These are phyloP conservation scores for Dryobates pubescens DNA, from an alignment of 2,797 vertebrate genomes.

Conservation along the genomic window DNA sequence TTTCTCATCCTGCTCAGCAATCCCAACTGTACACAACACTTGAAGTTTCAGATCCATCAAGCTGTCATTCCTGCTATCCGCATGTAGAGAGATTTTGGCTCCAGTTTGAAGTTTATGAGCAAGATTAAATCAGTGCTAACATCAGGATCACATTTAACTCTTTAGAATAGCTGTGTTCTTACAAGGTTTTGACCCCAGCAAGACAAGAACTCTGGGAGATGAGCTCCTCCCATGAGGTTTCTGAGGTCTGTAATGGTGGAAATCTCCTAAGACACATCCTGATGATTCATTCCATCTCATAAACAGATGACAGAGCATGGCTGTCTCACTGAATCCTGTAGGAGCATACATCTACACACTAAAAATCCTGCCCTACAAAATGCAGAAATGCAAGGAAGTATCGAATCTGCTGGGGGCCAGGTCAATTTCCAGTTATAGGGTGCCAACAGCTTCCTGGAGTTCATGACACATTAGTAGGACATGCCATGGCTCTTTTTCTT, in stretches of 20 bases:
- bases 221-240: conserved; percentile 20
- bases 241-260: neutral
- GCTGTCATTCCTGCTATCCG: conserved; percentile 7
- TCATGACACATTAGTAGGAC: neutral
- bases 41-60: conserved; percentile 58
- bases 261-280: neutral
- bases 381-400: neutral
- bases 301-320: neutral
- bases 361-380: neutral
- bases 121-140: conserved; percentile 55
- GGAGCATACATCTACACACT: neutral
- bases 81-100: conserved; percentile 40
- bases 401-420: neutral
- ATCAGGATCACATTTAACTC: conserved; percentile 42
- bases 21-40: conserved; percentile 13
- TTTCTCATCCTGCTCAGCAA: conserved; percentile 11
- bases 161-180: neutral
- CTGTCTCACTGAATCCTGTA: neutral
- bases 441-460: neutral
- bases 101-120: neutral
- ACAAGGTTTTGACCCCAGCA: conserved; percentile 37
- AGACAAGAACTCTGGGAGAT: conserved; percentile 6
- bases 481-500: neutral
- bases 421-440: neutral
- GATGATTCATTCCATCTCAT: neutral